A percentile compares a stretch with the other conserved stretches of the same genome.
phyloP scores from a whole-genome alignment of 2,113 vertebrate genomes.

The Turnix velox region DNA sequence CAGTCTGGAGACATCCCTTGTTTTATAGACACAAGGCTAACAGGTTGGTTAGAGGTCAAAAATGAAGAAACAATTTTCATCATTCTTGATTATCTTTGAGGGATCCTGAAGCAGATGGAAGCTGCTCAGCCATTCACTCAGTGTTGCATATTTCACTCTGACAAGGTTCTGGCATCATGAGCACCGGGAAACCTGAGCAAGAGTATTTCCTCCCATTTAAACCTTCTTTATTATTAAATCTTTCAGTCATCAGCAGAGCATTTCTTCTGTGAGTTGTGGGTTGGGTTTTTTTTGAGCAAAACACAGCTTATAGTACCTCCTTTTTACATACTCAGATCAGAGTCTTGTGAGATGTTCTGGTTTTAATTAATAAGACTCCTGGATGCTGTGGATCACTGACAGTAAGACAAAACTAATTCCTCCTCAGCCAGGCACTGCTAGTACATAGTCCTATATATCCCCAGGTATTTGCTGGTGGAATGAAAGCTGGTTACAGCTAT shows the following conservation, averaged over 20 bases:
- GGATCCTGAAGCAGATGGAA: slow-evolving; percentile 70
- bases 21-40: slow-evolving; percentile 63
- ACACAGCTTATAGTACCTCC: neutral
- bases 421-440: slow-evolving; percentile 18
- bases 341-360: neutral
- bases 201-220: slow-evolving; percentile 58
- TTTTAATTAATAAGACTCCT: slow-evolving; percentile 44
- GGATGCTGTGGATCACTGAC: slow-evolving; percentile 26
- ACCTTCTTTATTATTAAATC: slow-evolving; percentile 43
- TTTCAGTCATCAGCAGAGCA: slow-evolving; percentile 20
- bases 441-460: neutral
- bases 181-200: slow-evolving; percentile 45
- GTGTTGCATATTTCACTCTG: slow-evolving; percentile 65
- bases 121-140: slow-evolving; percentile 56
- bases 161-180: slow-evolving; percentile 58
- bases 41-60: slow-evolving; percentile 68
- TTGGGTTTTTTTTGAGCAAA: neutral
- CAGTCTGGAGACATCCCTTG: slow-evolving; percentile 39
- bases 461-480: slow-evolving; percentile 7
- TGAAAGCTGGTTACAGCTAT: slow-evolving; percentile 10
- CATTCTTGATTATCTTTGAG: slow-evolving; percentile 68
- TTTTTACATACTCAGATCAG: neutral
- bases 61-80: slow-evolving; percentile 70
- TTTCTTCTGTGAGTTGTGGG: neutral
- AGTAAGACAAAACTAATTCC: slow-evolving; percentile 35